phyloP scores from a whole-genome alignment of 2,888 invertebrate species.

The Ennomos erosarius region DNA sequence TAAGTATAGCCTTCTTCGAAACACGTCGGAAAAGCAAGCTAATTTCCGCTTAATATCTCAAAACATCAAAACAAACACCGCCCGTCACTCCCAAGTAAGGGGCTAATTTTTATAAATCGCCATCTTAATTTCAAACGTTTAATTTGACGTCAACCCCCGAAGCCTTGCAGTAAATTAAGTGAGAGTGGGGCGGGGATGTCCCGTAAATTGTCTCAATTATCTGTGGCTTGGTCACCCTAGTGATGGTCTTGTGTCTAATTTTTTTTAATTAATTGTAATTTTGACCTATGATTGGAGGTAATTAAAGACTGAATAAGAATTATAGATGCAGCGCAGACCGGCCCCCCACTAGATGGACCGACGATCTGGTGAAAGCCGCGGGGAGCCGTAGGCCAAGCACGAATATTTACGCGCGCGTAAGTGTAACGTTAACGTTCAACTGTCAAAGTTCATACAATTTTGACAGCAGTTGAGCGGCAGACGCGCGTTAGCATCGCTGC shows the following conservation, averaged over 20 bases:
- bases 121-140: conserved; percentile 20
- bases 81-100: conserved; percentile 6
- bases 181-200: conserved; percentile 8
- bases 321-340: too few relatives aligned
- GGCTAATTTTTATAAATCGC: conserved; percentile 21
- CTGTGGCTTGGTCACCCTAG: conserved; percentile 15
- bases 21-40: background rate
- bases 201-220: conserved; percentile 23
- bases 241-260: background rate
- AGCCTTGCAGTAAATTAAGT: conserved; percentile 20
- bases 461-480: too few relatives aligned
- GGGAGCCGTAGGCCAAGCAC: too few relatives aligned
- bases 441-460: too few relatives aligned
- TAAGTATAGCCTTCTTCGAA: background rate
- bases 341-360: too few relatives aligned
- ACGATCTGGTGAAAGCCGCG: too few relatives aligned
- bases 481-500: too few relatives aligned
- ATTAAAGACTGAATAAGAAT: too few relatives aligned
- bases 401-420: too few relatives aligned
- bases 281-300: too few relatives aligned
- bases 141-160: conserved; percentile 12
- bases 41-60: background rate
- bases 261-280: too few relatives aligned
- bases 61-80: background rate
- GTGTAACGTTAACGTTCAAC: too few relatives aligned